Percentiles rank a stretch among this genome's conserved stretches.
Conservation (phyloP, 2,888 invertebrate genomes). For the Neoscelio sp. region DNA sequence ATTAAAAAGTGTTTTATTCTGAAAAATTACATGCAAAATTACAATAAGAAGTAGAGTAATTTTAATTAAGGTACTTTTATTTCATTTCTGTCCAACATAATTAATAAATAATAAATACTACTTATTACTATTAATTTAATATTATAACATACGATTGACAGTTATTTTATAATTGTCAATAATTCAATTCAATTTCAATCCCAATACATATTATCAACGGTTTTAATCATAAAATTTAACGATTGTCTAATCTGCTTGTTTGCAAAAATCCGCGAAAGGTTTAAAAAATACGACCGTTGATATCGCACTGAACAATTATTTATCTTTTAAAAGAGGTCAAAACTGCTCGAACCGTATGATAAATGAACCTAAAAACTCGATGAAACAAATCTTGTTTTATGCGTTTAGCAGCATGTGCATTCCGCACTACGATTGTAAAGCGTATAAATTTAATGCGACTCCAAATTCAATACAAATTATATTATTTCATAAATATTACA, state of each 20-base stretch:
- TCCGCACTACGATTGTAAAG: constrained; percentile 25
- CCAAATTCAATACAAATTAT: constrained; percentile 38
- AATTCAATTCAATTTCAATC: constrained; percentile 3
- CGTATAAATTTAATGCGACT: constrained; percentile 14
- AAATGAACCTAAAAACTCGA: constrained; percentile 45
- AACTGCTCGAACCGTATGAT: constrained; percentile 36
- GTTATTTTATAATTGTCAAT: constrained; percentile 69
- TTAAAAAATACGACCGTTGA: constrained; percentile 25
- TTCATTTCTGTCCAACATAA: no score
- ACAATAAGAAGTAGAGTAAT: no score
- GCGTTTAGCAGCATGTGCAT: constrained; percentile 38
- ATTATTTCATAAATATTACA: no score
- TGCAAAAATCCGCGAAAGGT: constrained; percentile 20
- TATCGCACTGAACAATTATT: constrained; percentile 35
- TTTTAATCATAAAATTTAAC: constrained; percentile 23
- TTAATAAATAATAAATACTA: no score
- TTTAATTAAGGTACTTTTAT: no score
- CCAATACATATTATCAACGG: neutral
- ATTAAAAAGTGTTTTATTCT: no score
- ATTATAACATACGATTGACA: constrained; percentile 56
- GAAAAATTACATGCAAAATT: no score
- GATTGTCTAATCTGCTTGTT: constrained; percentile 33
- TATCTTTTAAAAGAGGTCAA: constrained; percentile 48
- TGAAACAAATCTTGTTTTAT: constrained; percentile 59
- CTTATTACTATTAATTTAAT: no score